phyloP scores from a whole-genome alignment of 2,113 vertebrate species.

The Lagenorhynchus albirostris region DNA sequence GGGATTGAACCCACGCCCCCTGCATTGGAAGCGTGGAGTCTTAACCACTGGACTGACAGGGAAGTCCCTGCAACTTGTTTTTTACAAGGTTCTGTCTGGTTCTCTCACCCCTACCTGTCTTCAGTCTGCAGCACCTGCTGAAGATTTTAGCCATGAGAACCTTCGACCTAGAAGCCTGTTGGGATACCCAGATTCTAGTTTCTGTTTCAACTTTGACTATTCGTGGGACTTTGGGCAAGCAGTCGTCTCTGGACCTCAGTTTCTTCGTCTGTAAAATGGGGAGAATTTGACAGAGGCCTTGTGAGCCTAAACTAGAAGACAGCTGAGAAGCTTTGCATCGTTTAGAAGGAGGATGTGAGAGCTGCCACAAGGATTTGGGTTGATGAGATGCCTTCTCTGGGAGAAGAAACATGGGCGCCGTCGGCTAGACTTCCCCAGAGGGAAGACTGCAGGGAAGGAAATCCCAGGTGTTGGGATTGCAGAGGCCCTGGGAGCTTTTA shows the following conservation, averaged over 20 bases:
- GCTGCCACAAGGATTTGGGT: neutral
- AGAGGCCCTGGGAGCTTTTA: neutral
- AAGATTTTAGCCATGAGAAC: neutral
- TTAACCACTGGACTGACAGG: neutral
- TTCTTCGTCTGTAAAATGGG: slow-evolving; percentile 4
- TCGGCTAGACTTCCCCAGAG: neutral
- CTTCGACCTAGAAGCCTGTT: neutral
- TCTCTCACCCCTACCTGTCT: neutral
- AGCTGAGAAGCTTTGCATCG: neutral
- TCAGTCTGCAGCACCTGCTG: neutral
- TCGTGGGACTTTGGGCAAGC: neutral
- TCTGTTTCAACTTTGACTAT: neutral
- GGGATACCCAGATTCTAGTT: neutral
- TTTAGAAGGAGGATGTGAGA: neutral
- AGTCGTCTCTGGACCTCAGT: neutral
- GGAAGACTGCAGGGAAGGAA: neutral
- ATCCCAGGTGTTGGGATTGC: neutral
- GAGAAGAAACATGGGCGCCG: neutral
- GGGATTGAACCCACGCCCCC: neutral
- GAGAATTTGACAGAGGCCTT: neutral
- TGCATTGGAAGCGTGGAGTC: neutral
- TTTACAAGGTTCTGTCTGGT: neutral
- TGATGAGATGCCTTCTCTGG: neutral
- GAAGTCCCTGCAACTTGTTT: neutral
- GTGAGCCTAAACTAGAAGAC: neutral